Evolutionary conservation across 2,888 invertebrate genomes (phyloP), one percentile per base, ranked within the genome.

Genomic region (Hydroisotoma schaefferi): DNA sequence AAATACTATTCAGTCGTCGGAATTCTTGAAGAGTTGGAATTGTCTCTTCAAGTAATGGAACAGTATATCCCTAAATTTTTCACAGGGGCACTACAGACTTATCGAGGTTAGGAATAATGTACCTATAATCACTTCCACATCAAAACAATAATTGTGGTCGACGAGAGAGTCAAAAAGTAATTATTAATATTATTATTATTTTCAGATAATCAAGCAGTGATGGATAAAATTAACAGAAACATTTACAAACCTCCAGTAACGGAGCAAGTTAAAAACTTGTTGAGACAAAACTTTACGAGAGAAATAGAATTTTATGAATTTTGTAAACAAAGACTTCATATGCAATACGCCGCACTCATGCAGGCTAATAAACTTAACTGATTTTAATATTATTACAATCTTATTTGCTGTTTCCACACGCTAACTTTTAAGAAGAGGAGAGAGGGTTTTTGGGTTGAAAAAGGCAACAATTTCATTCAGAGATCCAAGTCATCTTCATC

Each of bases 261-360:
- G 49, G 90, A 92, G 74, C 85, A 86, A 71, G 85, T 92, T 2
- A 92, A 91, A 76, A 85, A 90, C 51, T 85, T 92, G 54, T 89
- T 93, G 4, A 81, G 90, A 68, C 84, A 82, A 38, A 92, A 93
- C 78, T 91, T 93, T 76, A 91, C 91, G 0, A 82, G 87, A 57
- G 93, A 93, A 79, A 89, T 92, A 12, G 92, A 93, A 74, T 91
- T 93, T 78, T 93, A 92, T 77, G 87, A 92, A 75, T 93, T 92
- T 76, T 91, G 91, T 76, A 85, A 85, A 72, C 91, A 92, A 75
- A 81, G 92, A 73, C 80, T 93, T 20, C 86, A 92, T 74, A 82
- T 85, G 76, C 92, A 93, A 74, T 82, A 87, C 62, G 78, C 86
- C 60, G 90, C 90, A 0, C 61, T 75, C 5, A 67, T 69, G 10